Percentiles rank a stretch among this genome's conserved stretches.
Evolutionary conservation across 1,140 invertebrate species (phyloP).

Genomic region (Macrobrachium rosenbergii): DNA sequence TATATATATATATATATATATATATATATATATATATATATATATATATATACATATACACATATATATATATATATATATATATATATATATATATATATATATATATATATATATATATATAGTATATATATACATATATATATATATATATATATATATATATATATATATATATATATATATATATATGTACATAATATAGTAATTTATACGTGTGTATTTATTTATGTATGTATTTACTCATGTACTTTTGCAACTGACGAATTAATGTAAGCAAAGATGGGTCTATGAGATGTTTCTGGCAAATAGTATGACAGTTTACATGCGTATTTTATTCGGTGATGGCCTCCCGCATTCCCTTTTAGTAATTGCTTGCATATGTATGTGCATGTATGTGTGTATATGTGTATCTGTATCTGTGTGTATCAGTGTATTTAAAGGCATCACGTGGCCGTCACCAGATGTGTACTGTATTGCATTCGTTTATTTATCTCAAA

Average conservation of each 20-base stretch:
- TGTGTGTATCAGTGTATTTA: neutral
- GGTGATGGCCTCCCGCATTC: no score
- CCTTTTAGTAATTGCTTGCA: no score
- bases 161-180: conserved; percentile 14
- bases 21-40: conserved; percentile 2
- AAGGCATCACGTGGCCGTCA: no score
- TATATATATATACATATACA: conserved; percentile 4
- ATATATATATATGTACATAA: conserved; percentile 1
- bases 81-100: conserved; percentile 12
- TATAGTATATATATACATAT: conserved; percentile 3
- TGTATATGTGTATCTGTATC: conserved; percentile 7
- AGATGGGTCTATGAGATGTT: no score
- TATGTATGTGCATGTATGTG: conserved; percentile 11
- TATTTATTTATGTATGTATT: neutral
- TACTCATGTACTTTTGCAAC: neutral
- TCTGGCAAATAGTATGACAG: no score
- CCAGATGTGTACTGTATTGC: no score
- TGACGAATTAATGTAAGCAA: no score
- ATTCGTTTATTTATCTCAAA: no score
- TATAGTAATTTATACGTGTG: no score
- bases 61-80: conserved; percentile 13
- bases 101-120: neutral
- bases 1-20: neutral
- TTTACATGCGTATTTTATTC: no score
- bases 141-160: conserved; percentile 14